A percentile compares a stretch with the other conserved stretches of the same genome.
Conservation (phyloP, 2,888 invertebrate genomes). For the Hololepta plana region DNA sequence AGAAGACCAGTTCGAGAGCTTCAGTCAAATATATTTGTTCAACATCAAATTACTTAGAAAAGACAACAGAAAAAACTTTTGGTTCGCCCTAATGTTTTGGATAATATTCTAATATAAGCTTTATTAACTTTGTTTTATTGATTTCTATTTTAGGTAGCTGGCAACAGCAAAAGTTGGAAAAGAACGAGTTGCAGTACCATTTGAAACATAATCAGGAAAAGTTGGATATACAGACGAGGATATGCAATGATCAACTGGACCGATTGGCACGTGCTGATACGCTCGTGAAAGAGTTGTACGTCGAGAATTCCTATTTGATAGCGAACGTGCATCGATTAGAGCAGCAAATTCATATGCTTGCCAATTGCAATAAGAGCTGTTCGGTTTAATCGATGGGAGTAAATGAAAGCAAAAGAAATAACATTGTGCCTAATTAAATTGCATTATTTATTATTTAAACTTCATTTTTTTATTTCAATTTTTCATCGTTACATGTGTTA, state of each 20-base stretch:
- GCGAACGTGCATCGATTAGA: constrained; percentile 40
- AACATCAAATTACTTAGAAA: too few relatives aligned
- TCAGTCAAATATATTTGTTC: too few relatives aligned
- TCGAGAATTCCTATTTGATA: constrained; percentile 66
- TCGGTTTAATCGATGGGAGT: constrained; percentile 18
- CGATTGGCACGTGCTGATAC: constrained; percentile 55
- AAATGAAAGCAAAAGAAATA: background rate
- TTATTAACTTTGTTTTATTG: too few relatives aligned
- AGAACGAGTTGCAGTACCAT: constrained; percentile 32
- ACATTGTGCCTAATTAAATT: background rate
- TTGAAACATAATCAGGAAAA: constrained; percentile 34
- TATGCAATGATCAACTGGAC: constrained; percentile 40
- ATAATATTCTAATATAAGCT: too few relatives aligned
- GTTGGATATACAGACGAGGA: constrained; percentile 32
- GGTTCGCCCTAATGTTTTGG: too few relatives aligned
- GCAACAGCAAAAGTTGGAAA: constrained; percentile 35
- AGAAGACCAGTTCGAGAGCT: too few relatives aligned
- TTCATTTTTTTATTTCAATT: background rate
- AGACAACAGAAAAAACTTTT: too few relatives aligned
- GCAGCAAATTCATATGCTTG: constrained; percentile 32
- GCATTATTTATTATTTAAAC: background rate
- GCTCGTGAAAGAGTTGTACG: constrained; percentile 64
- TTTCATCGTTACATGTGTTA: background rate
- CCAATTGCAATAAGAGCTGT: constrained; percentile 26
- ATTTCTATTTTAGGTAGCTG: constrained; percentile 28